phyloP scores from a whole-genome alignment of 2,113 vertebrate species.

The Cyphomyrus discorhynchus region DNA sequence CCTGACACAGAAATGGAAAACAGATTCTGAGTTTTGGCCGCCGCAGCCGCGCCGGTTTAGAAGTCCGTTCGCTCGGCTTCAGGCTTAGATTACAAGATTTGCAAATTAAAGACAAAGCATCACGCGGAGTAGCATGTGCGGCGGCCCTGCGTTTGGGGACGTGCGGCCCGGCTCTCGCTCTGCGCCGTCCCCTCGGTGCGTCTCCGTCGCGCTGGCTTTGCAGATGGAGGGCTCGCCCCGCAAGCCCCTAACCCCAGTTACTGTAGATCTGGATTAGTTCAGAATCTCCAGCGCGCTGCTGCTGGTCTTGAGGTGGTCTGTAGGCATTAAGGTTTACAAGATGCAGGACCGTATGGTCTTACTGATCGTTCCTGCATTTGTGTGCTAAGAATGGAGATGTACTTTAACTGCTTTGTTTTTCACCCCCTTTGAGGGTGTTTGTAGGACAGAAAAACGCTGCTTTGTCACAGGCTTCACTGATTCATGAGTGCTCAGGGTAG shows the following conservation, averaged over 20 bases:
- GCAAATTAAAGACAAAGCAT: constrained; percentile 90
- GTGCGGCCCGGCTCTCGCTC: constrained; percentile 54
- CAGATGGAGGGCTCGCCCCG: constrained; percentile 42
- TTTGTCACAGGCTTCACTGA: not conserved
- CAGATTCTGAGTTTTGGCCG: constrained; percentile 85
- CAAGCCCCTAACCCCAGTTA: constrained; percentile 27
- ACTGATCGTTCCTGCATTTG: not conserved
- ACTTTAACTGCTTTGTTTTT: not conserved
- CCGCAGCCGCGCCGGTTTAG: constrained; percentile 69
- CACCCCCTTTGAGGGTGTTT: not conserved
- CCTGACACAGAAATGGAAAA: constrained; percentile 94
- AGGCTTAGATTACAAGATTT: constrained; percentile 95
- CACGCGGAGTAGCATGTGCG: constrained; percentile 69
- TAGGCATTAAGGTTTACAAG: constrained; percentile 35
- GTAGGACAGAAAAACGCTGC: not conserved
- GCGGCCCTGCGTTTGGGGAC: constrained; percentile 62
- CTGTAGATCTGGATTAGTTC: constrained; percentile 41
- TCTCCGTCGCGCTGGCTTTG: constrained; percentile 35
- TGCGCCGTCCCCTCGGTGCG: constrained; percentile 58
- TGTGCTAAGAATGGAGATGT: not conserved
- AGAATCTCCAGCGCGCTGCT: constrained; percentile 27
- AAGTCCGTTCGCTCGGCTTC: constrained; percentile 78
- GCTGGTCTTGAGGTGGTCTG: constrained; percentile 35
- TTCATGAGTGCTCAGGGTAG: not conserved
- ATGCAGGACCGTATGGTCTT: constrained; percentile 23